phyloP scores from a whole-genome alignment of 2,888 invertebrate genomes.

The Oegoconia quadripuncta region DNA sequence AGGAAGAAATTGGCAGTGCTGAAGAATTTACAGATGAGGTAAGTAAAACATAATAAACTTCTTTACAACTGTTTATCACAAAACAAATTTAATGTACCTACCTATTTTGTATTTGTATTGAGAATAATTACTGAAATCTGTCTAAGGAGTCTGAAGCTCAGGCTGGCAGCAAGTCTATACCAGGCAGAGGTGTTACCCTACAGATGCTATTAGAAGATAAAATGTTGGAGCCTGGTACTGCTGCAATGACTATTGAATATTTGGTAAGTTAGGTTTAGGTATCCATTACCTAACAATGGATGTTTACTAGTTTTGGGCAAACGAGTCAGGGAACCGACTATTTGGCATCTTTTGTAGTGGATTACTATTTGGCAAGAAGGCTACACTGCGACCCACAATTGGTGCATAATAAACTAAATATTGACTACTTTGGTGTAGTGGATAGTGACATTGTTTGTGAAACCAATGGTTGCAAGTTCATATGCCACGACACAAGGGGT shows the following conservation, averaged over 20 bases:
- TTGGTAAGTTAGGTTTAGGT: conserved; percentile 75
- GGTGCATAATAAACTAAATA: too few species aligned
- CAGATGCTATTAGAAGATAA: conserved; percentile 92
- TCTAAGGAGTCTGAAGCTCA: conserved; percentile 69
- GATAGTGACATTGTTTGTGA: too few species aligned
- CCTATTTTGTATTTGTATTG: too few species aligned
- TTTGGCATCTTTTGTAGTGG: too few species aligned
- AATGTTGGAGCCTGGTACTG: conserved; percentile 90
- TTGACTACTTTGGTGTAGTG: too few species aligned
- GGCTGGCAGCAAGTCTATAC: conserved; percentile 66
- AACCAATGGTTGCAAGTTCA: too few species aligned
- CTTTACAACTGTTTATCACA: not conserved
- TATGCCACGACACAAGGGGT: too few species aligned
- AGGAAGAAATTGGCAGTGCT: conserved; percentile 67
- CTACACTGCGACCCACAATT: too few species aligned
- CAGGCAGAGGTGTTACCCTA: conserved; percentile 86
- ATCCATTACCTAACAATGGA: not conserved
- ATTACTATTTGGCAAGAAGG: too few species aligned
- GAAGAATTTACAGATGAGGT: conserved; percentile 74
- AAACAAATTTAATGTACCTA: not conserved
- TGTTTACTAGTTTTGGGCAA: not conserved
- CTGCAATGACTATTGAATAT: conserved; percentile 93
- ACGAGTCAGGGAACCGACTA: too few species aligned
- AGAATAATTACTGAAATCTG: too few species aligned
- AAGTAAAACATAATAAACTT: conserved; percentile 2